Base-by-base conservation (phyloP, 2,888 invertebrate genomes). In the Lasioglossum villosulum region DNA sequence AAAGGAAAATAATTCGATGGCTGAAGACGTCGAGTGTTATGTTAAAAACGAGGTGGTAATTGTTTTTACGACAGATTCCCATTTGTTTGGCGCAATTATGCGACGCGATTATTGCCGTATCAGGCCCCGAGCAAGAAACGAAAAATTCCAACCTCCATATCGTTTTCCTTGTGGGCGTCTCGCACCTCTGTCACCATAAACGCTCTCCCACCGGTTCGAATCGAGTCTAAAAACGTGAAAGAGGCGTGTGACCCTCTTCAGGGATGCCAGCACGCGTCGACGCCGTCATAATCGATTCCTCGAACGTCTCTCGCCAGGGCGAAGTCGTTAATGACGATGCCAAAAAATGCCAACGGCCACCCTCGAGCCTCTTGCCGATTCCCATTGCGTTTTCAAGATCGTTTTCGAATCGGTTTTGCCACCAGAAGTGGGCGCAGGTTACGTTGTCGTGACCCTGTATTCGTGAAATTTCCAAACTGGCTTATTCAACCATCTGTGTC, bases 251-350 rank as follows among this genome's bases (percentile, higher is more conserved):
- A 90, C 90, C 90, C 82, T 84, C 80, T 86, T 84, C 82, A 80
- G 80, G 89, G 81, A 93, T 93, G 85, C 92, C 92, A 90, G 90
- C 92, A 92, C 93, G 93, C 89, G 74, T 78, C 83, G 66, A 79
- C 68, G 85, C 86, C 89, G 90, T 92, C 92, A 91, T 93, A 92
- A 93, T 92, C 92, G 89, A 91, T 93, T 93, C 92, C 83, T 82
- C 90, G 91, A 93, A 93, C 85, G 88, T 90, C 86, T 88, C 85
- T 80, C 81, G 87, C 78, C 84, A 73, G 78, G 86, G 84, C 84
- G 82, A 89, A 87, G 84, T 86, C 86, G 87, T 91, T 91, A 90
- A 92, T 91, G 90, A 90, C 87, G 88, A 91, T 88, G 90, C 83
- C 84, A 83, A 82, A 90, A 90, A 89, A 88, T 87, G 72, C 75